Base-by-base conservation (phyloP, 1,140 invertebrate genomes). In the Limonius californicus region DNA sequence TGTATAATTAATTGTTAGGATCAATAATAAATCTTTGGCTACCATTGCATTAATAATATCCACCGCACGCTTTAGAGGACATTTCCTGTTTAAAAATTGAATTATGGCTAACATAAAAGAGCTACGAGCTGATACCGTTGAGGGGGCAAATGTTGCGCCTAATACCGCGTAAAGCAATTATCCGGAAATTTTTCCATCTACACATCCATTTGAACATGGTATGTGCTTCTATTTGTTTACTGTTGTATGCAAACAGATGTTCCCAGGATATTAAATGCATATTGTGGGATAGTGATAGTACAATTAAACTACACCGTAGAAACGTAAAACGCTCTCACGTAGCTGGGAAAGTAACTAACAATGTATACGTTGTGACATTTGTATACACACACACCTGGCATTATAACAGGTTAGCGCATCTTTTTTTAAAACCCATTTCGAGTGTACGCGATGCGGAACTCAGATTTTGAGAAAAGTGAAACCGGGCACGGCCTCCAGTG, bases 221-320 rank as follows among this genome's bases (percentile, higher is more conserved):
- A 39, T n/a, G 27, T 32, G n/a, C 45, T 18, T 50, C 12, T 50
- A 50, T 50, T 19, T 50, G 20, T 50, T 50, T 21, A 19, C 45
- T 9, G 45, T 19, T 50, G 45, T 50, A 19, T 50, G 20, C 45
- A 16, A 50, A 19, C 45, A 50, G 16, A 50, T 19, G 16, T 50
- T 50, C 45, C 45, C 45, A 50, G n/a, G 45, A 50, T 50, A 50
- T 50, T 50, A 50, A 50, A 50, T 50, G 16, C 12, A 18, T 50
- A 50, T 50, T 50, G 20, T 50, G 45, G 45, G 45, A 50, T 50
- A 50, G 45, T 50, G 45, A 50, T 50, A 50, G 45, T 15, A 50
- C 45, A 50, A 50, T 50, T 50, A 50, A 50, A 50, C 20, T 50
- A 50, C 15, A 50, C 7, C 6, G 45, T 19, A 50, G 6, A 50